A percentile compares a stretch with the other conserved stretches of the same genome.
Evolutionary conservation across 2,797 vertebrate species (phyloP).

Genomic region (Enteromius unitaeniatus): DNA sequence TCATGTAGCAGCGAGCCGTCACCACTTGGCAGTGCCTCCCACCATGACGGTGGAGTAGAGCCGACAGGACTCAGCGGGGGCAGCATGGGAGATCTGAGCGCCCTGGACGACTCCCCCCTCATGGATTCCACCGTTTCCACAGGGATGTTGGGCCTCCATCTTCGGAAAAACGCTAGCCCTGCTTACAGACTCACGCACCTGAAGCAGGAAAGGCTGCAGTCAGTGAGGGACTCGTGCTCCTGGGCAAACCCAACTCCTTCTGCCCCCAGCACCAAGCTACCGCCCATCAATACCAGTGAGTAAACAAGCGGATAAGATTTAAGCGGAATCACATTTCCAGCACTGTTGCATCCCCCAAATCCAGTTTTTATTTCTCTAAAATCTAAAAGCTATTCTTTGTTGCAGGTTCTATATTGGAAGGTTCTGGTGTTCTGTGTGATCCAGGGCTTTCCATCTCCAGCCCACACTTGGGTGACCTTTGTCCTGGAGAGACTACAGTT

Average conservation of each 20-base stretch:
- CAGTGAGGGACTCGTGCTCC: constrained; percentile 88
- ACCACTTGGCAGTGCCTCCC: constrained; percentile 89
- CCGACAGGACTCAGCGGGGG: constrained; percentile 85
- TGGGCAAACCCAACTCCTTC: constrained; percentile 82
- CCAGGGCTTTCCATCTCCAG: constrained; percentile 75
- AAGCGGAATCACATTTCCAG: neutral
- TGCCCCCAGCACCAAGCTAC: constrained; percentile 85
- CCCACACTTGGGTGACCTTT: constrained; percentile 79
- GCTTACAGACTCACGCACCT: constrained; percentile 86
- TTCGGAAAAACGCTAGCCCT: constrained; percentile 81
- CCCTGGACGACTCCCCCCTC: constrained; percentile 82
- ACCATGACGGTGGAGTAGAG: constrained; percentile 94
- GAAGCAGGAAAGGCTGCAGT: constrained; percentile 90
- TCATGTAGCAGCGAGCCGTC: constrained; percentile 93
- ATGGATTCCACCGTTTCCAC: constrained; percentile 82
- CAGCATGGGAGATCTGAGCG: constrained; percentile 86
- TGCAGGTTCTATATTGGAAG: constrained; percentile 83
- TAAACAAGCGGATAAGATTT: neutral
- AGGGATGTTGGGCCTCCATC: constrained; percentile 81
- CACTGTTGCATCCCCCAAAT: neutral
- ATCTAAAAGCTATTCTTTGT: neutral
- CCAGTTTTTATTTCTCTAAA: neutral
- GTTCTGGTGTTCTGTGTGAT: constrained; percentile 67
- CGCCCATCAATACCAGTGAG: constrained; percentile 83
- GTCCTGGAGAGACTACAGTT: constrained; percentile 77